A percentile compares a stretch with the other conserved stretches of the same genome.
Conservation (phyloP, 2,113 vertebrate species). For the Aramus guarauna region DNA sequence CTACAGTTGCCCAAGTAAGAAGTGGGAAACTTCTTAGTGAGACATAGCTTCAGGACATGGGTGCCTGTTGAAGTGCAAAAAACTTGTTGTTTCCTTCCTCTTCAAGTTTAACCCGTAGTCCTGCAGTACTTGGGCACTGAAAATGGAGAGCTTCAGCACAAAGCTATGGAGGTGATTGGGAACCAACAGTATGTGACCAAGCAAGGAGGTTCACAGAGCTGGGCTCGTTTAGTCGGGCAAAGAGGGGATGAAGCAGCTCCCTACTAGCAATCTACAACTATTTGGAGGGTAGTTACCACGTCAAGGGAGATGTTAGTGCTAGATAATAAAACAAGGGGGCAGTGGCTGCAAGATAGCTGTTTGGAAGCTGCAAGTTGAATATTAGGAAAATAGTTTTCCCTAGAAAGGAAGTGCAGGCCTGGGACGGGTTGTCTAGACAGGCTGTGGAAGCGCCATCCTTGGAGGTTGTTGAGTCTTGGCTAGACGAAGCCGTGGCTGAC, state of each 20-base stretch:
- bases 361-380: background rate
- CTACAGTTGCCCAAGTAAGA: background rate
- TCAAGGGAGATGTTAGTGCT: background rate
- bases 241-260: background rate
- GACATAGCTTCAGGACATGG: background rate
- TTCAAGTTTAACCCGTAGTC: background rate
- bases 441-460: conserved; percentile 16
- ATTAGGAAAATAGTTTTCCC: background rate
- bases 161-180: rapidly evolving
- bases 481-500: background rate
- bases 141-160: background rate
- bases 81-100: background rate
- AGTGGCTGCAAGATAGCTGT: background rate
- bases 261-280: rapidly evolving
- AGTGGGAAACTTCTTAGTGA: background rate
- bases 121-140: too few relatives aligned
- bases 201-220: background rate
- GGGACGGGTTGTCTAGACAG: conserved; percentile 36
- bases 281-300: background rate
- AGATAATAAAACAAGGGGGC: background rate
- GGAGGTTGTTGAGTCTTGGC: conserved; percentile 3
- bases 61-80: background rate
- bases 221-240: background rate
- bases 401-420: conserved; percentile 19
- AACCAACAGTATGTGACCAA: background rate